Evolutionary conservation across 2,888 invertebrate genomes (phyloP), one percentile per base, ranked within the genome.

Genomic region (Glyphotaelius pellucidus): DNA sequence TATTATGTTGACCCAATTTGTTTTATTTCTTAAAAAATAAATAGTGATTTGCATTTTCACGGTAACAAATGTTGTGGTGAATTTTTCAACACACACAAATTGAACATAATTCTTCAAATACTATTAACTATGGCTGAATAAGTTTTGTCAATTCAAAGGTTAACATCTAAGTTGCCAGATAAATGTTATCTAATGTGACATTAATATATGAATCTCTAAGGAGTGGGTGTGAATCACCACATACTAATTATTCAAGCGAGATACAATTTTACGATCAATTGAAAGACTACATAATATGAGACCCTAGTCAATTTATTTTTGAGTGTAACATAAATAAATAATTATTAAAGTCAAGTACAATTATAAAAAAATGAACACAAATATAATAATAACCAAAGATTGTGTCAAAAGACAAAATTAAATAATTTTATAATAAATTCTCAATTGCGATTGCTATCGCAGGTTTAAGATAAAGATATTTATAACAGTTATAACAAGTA

Each of bases 1-100:
- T 83, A 83, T 35, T 32, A 83, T 83, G 83, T 83, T 83, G 83
- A 83, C 83, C 83, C 25, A 2, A 67, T n/a, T 32, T 83, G 83
- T 83, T 83, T 83, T 83, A 83, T 83, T 83, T 83, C 31, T 83
- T 83, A 32, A 11, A 31, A 83, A 38, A 83, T 38, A 67, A 67
- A 67, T 67, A 25, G 67, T 67, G 25, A 67, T n/a, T 67, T 9
- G 25, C 67, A 67, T 67, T 67, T 25, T n/a, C 25, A 67, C 25
- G 7, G 67, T 7, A 9, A 67, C 25, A 67, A 52, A 67, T 67
- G 19, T 25, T 19, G 25, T 15, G 67, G n/a, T 67, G 67, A 67
- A 67, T 67, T 67, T 67, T 67, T 67, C 25, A 25, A 67, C n/a
- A 67, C n/a, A 25, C 67, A 67, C 52, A 52, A 19, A 67, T 67